Percentiles rank a stretch among this genome's conserved stretches.
These are phyloP conservation scores for Drosophila persimilis DNA, from an alignment of 1,140 invertebrate genomes.

Conservation along the genomic window DNA sequence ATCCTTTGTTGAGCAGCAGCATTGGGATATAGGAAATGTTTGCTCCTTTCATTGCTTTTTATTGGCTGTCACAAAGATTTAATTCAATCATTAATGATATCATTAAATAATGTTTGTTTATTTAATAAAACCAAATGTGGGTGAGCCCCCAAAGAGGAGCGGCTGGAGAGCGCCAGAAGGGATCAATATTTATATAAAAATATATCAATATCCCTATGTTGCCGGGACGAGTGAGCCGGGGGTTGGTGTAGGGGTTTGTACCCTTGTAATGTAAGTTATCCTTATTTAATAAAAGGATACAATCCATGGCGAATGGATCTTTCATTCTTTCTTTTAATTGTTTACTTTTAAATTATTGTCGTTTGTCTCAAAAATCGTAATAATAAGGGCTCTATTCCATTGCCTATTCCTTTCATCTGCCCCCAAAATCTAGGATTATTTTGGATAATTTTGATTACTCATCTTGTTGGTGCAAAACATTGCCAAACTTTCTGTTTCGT, in stretches of 20 bases:
- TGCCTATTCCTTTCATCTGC: neutral
- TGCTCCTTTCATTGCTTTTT: constrained; percentile 17
- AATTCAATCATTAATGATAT: constrained; percentile 52
- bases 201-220: no score
- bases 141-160: no score
- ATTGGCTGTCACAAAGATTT: neutral
- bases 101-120: constrained; percentile 60
- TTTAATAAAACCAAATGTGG: constrained; percentile 27
- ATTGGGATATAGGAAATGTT: neutral
- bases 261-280: no score
- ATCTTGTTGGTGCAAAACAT: constrained; percentile 27
- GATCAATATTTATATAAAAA: no score
- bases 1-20: neutral
- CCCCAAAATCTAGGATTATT: constrained; percentile 2
- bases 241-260: no score
- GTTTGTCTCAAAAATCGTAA: no score
- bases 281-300: no score
- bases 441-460: constrained; percentile 32
- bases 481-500: constrained; percentile 48
- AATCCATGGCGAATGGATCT: no score
- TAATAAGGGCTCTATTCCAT: neutral
- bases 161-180: constrained; percentile 1
- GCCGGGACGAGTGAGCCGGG: no score
- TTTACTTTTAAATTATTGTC: neutral
- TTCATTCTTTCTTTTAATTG: neutral